Evolutionary conservation across 2,888 invertebrate genomes (phyloP).

Genomic region (Andricus curvator): DNA sequence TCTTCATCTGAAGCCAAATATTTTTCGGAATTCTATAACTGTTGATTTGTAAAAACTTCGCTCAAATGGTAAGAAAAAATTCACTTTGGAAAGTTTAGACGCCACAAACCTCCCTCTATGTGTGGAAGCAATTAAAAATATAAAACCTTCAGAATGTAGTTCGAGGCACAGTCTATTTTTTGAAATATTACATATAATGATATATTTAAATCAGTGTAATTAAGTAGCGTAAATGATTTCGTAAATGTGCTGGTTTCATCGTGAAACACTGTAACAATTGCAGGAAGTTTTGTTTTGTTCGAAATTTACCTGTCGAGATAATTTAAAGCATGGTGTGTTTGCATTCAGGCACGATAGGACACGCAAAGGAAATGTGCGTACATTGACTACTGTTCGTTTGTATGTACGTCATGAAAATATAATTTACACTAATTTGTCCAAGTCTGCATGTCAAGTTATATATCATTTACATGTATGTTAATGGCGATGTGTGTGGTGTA

Average conservation of each 20-base stretch:
- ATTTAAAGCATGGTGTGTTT: conserved; percentile 16
- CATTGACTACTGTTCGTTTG: background rate
- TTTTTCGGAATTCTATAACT: too few relatives aligned
- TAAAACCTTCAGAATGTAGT: too few relatives aligned
- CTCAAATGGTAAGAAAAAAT: too few relatives aligned
- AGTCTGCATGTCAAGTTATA: background rate
- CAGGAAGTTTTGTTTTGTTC: background rate
- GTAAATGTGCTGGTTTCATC: background rate
- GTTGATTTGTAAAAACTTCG: too few relatives aligned
- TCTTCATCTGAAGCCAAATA: too few relatives aligned
- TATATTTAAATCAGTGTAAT: background rate
- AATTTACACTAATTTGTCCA: background rate
- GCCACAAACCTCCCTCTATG: too few relatives aligned
- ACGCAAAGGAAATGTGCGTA: conserved; percentile 20
- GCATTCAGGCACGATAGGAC: conserved; percentile 15
- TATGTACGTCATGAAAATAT: conserved; percentile 5
- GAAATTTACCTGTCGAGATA: background rate
- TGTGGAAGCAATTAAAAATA: too few relatives aligned
- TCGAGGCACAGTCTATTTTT: too few relatives aligned
- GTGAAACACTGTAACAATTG: background rate
- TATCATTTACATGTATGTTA: too few relatives aligned
- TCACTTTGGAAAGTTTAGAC: too few relatives aligned
- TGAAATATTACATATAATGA: background rate
- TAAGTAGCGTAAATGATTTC: background rate
- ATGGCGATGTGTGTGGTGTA: too few relatives aligned